These are phyloP conservation scores for Liolophura sinensis DNA, from an alignment of 1,140 invertebrate genomes.

Conservation along the genomic window DNA sequence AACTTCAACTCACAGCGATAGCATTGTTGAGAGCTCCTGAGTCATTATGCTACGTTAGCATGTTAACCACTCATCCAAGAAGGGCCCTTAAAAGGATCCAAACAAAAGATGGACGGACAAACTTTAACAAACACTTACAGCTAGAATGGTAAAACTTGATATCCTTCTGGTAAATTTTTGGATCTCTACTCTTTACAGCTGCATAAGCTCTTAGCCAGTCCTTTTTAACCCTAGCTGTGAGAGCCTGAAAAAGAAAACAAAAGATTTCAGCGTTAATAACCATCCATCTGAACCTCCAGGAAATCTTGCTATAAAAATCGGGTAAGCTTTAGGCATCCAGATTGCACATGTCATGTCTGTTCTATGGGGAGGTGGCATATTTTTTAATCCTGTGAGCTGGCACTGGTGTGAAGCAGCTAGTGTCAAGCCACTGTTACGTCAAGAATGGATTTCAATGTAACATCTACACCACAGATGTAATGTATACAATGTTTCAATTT, in stretches of 20 bases:
- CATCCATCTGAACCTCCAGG: not conserved
- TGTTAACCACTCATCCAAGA: too few relatives aligned
- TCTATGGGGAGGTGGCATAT: not conserved
- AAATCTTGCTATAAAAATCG: not conserved
- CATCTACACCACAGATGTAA: not conserved
- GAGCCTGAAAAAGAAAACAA: slow-evolving; percentile 44
- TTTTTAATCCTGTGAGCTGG: not conserved
- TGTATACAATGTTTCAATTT: too few relatives aligned
- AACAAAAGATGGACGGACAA: too few relatives aligned
- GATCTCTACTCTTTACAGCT: slow-evolving; percentile 84
- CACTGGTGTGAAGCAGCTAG: not conserved
- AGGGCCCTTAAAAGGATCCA: too few relatives aligned
- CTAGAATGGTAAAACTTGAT: slow-evolving; percentile 70
- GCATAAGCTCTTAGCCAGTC: slow-evolving; percentile 85
- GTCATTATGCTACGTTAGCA: too few relatives aligned
- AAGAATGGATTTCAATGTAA: not conserved
- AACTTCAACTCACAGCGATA: too few relatives aligned
- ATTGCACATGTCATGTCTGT: not conserved
- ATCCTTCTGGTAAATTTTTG: slow-evolving; percentile 81
- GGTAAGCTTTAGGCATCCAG: not conserved
- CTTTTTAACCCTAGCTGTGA: slow-evolving; percentile 72
- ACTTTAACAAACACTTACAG: not conserved
- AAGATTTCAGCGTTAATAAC: slow-evolving; percentile 3
- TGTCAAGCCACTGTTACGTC: not conserved
- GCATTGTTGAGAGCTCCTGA: too few relatives aligned